A percentile compares a stretch with the other conserved stretches of the same genome.
These are phyloP conservation scores for Rhabdomys pumilio DNA, from an alignment of 2,797 vertebrate species.

Conservation along the genomic window DNA sequence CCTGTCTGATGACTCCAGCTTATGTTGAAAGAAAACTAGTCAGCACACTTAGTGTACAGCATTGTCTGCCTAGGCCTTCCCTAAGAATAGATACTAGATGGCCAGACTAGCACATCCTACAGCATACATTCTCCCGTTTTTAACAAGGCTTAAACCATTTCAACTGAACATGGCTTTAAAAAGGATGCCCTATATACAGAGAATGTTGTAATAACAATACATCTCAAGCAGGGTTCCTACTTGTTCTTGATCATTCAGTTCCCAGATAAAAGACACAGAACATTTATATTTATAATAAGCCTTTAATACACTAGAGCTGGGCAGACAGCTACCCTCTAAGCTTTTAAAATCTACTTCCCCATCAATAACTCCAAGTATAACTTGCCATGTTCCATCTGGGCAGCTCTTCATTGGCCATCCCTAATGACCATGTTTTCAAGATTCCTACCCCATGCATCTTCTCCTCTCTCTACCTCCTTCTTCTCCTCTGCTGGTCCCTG, in stretches of 20 bases:
- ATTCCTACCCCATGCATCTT: background rate
- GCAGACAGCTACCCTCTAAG: background rate
- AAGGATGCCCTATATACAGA: background rate
- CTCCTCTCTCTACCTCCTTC: background rate
- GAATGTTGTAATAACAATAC: background rate
- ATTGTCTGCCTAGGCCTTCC: background rate
- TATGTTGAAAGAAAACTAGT: background rate
- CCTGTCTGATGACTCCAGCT: background rate
- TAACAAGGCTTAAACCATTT: constrained; percentile 28
- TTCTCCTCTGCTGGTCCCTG: background rate
- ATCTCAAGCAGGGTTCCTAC: background rate
- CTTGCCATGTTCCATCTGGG: background rate
- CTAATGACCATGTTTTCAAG: background rate
- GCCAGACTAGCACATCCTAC: background rate
- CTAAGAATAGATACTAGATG: background rate
- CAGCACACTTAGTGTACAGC: no score
- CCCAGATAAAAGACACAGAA: background rate
- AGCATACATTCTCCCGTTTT: background rate
- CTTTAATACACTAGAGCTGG: background rate
- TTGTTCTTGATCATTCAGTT: background rate
- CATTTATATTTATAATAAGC: background rate
- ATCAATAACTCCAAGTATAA: background rate
- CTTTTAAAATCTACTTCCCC: background rate
- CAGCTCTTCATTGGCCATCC: background rate
- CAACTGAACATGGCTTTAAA: background rate